These are phyloP conservation scores for Tenrec ecaudatus DNA, from an alignment of 2,113 vertebrate genomes.

Conservation along the genomic window DNA sequence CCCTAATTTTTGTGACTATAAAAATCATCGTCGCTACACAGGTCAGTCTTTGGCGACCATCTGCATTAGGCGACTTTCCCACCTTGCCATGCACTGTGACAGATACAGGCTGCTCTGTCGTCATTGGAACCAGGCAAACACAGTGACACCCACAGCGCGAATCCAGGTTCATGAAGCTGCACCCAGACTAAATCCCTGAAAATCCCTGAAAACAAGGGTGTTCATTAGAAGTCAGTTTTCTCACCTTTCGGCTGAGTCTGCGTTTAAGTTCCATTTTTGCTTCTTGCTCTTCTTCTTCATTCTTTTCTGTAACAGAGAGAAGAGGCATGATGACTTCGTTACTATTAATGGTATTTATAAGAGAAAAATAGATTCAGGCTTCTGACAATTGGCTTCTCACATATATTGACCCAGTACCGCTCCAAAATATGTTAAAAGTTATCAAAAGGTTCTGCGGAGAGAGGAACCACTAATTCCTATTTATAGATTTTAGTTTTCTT, in stretches of 20 bases:
- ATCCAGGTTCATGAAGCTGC: neutral
- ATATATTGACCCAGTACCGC: neutral
- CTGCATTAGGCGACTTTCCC: conserved; percentile 12
- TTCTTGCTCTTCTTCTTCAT: conserved; percentile 97
- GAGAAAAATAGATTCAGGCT: conserved; percentile 56
- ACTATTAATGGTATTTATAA: conserved; percentile 47
- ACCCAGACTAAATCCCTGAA: neutral
- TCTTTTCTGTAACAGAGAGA: conserved; percentile 91
- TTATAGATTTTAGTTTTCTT: neutral
- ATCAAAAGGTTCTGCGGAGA: conserved; percentile 35
- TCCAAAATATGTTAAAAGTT: conserved; percentile 15
- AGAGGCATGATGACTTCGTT: conserved; percentile 68
- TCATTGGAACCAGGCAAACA: neutral
- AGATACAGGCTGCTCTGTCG: neutral
- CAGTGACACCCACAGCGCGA: neutral
- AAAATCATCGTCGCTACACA: conserved; percentile 80
- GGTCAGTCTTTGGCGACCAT: conserved; percentile 78
- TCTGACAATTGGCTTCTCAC: neutral
- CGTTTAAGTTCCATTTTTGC: conserved; percentile 97
- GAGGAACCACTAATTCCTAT: neutral
- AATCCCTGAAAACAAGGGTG: conserved; percentile 9
- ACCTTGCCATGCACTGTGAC: neutral
- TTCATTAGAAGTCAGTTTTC: conserved; percentile 46
- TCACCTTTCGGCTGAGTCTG: conserved; percentile 97
- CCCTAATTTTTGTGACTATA: conserved; percentile 85